Evolutionary conservation across 2,113 vertebrate genomes (phyloP), one percentile per base, ranked within the genome.

Genomic region (Bos indicus): DNA sequence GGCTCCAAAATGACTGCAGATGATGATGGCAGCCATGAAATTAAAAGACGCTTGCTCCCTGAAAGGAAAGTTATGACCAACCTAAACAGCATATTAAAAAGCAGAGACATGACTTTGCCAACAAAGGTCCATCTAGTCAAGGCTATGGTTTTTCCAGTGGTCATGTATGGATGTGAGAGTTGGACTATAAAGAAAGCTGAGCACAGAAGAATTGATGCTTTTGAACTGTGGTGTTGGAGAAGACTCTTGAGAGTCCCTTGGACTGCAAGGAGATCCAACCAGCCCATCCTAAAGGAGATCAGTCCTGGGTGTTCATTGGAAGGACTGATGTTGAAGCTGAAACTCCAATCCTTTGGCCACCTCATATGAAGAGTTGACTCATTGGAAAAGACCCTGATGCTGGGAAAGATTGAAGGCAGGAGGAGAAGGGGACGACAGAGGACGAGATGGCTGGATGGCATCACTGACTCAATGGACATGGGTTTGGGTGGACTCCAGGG

Each of bases 401-500:
- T 67, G 17, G 16, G 17, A 67, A 19, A 10, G 33, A 67, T 19
- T 67, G 64, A 5, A 8, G 33, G 17, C n/a, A 36, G 64, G n/a
- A 67, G 64, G 64, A 67, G 8, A 36, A 67, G 9, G 17, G n/a
- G 64, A 67, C 0, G 4, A 67, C 64, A 21, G 33, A 67, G 17
- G n/a, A 36, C 21, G 33, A 67, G 64, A 36, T 67, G n/a, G 64
- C 11, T 67, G n/a, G 17, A 5, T 67, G 64, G 33, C 64, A 67
- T 67, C n/a, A 67, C 64, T 0, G 17, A 21, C n/a, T 11, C 1
- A 0, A 67, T 36, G 64, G 64, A 21, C n/a, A 10, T 11, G n/a
- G 1, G 17, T 67, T 11, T 36, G 8, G 0, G 9, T 36, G 5
- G 2, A 19, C 64, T 71, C 64, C 0, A 0, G n/a, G 1, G 17